Evolutionary conservation across 2,113 vertebrate species (phyloP), one percentile per base, ranked within the genome.

Genomic region (Gobiocypris rarus): DNA sequence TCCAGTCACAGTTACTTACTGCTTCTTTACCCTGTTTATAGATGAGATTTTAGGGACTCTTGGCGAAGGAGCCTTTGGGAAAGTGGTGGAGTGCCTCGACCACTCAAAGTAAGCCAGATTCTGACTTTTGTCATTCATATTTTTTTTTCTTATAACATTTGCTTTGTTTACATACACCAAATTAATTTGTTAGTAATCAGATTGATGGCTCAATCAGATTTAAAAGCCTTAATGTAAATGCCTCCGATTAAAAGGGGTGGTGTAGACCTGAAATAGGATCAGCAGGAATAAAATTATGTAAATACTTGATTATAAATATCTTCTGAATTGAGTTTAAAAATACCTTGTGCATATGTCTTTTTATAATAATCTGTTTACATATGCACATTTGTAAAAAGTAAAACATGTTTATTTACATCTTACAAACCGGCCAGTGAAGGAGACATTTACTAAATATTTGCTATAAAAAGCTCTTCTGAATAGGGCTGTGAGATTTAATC

Each of bases 11-110:
- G 31, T 9, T 54, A 15, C 70, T 84, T 74, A 84, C 22, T 79
- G 88, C 89, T 5, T 83, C 92, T 91, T 58, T 88, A 88, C 87
- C 81, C 89, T 89, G 50, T 79, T 56, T 91, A 84, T 94, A 99
- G 97, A 98, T 95, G 96, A 98, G 93, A 95, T 99, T 91, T 91
- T 99, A 93, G 94, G 95, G 77, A 97, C 96, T 93, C 94, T 99
- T 91, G 98, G 98, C 93, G 98, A 99, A 94, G 98, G 98, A 89
- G 97, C 98, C 89, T 99, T 99, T 97, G 98, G 98, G 87, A 99
- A 97, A 94, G 98, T 99, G 17, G 97, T 97, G 48, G 96, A 98
- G 89, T 99, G 97, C 91, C 95, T 97, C 92, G 97, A 99, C 94
- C 96, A 95, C 89, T 90, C 87, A 78, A 93, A 85, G 95, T 95